These are phyloP conservation scores for Macquaria australasica DNA, from an alignment of 2,113 vertebrate species.

Conservation along the genomic window DNA sequence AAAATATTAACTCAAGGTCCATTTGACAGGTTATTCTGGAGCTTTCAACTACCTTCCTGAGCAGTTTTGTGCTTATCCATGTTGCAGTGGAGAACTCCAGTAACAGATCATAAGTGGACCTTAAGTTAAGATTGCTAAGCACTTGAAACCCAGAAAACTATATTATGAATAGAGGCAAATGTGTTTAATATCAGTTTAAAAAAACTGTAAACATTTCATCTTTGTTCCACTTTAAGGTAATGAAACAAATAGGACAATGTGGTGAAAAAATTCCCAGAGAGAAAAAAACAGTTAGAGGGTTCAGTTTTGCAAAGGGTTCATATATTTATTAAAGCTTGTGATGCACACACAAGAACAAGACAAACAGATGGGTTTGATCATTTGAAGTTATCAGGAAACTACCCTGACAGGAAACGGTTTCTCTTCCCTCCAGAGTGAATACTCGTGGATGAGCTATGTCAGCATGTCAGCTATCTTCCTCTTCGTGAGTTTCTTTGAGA, in stretches of 20 bases:
- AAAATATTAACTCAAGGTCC: not conserved
- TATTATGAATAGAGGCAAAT: too few species aligned
- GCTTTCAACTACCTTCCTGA: not conserved
- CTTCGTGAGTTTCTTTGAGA: conserved; percentile 96
- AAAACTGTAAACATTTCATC: not conserved
- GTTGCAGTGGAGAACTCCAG: not conserved
- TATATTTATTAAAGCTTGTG: not conserved
- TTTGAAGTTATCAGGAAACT: not conserved
- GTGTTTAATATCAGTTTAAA: too few species aligned
- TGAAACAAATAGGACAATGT: not conserved
- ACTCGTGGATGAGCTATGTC: conserved; percentile 94
- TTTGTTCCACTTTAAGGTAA: not conserved
- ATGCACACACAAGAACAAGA: not conserved
- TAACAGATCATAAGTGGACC: not conserved
- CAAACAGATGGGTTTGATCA: not conserved
- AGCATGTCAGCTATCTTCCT: conserved; percentile 94
- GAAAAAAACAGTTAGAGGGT: not conserved
- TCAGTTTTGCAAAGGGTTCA: not conserved
- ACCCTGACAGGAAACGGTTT: not conserved
- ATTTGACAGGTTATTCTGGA: not conserved
- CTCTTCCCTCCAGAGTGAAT: conserved; percentile 75
- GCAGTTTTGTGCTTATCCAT: not conserved
- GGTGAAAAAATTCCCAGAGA: not conserved
- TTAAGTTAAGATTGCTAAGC: not conserved
- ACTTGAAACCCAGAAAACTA: not conserved